A percentile compares a stretch with the other conserved stretches of the same genome.
phyloP scores from a whole-genome alignment of 2,888 invertebrate species.

The Pterostichus madidus region DNA sequence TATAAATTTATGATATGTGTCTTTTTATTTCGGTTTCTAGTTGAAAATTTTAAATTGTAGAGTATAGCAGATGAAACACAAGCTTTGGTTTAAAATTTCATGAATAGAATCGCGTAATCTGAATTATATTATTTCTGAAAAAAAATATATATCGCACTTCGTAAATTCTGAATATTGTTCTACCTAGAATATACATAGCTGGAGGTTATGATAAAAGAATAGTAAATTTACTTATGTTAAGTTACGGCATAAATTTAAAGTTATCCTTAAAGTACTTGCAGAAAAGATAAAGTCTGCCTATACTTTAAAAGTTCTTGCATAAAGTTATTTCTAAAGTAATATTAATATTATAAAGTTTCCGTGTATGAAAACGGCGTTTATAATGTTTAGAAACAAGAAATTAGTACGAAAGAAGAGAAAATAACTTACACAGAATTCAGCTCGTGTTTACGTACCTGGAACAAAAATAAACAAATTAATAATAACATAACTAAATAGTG shows the following conservation, averaged over 20 bases:
- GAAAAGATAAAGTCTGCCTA: constrained; percentile 43
- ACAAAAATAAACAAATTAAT: constrained; percentile 36
- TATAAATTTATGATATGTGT: too few species aligned
- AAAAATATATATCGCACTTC: too few species aligned
- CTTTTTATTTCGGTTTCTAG: too few species aligned
- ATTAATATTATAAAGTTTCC: constrained; percentile 11
- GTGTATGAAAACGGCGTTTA: constrained; percentile 21
- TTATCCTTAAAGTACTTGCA: constrained; percentile 32
- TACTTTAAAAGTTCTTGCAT: constrained; percentile 32
- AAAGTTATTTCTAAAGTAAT: constrained; percentile 49
- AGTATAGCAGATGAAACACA: too few species aligned
- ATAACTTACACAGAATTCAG: constrained; percentile 5
- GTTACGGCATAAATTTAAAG: constrained; percentile 49
- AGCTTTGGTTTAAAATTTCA: too few species aligned
- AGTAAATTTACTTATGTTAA: constrained; percentile 48
- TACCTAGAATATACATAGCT: too few species aligned
- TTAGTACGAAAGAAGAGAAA: neutral
- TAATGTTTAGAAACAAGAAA: constrained; percentile 45
- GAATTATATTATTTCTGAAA: too few species aligned
- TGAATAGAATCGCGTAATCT: too few species aligned
- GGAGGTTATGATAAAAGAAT: constrained; percentile 39
- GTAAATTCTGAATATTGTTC: too few species aligned
- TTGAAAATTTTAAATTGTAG: too few species aligned
- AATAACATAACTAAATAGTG: constrained; percentile 1
- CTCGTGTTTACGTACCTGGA: constrained; percentile 19